A percentile compares a stretch with the other conserved stretches of the same genome.
Conservation (phyloP, 2,888 invertebrate genomes). For the Lasioglossum leucozonium region DNA sequence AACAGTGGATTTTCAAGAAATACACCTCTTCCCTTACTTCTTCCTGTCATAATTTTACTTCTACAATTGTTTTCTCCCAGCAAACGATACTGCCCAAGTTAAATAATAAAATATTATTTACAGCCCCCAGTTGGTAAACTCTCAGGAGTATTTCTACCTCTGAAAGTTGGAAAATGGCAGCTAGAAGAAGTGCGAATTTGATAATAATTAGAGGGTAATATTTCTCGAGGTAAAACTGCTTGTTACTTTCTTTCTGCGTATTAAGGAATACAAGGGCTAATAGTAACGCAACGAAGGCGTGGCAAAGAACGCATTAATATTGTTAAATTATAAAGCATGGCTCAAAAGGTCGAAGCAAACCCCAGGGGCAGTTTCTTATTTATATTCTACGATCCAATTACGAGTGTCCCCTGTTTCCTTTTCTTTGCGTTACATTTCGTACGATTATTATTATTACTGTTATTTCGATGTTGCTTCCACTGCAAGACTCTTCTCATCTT, state of each 20-base stretch:
- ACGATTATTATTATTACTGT: neutral
- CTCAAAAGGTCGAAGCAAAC: neutral
- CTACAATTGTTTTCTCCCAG: no score
- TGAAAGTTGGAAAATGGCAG: neutral
- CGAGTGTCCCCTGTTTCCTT: neutral
- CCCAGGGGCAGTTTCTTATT: neutral
- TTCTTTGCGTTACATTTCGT: neutral
- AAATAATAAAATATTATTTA: neutral
- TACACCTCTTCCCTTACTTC: neutral
- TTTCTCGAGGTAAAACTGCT: neutral
- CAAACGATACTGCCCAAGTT: neutral
- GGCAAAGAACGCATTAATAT: neutral
- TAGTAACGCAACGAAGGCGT: neutral
- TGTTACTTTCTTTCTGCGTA: neutral
- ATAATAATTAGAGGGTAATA: neutral
- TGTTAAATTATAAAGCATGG: neutral
- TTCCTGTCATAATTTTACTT: no score
- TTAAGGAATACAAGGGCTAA: neutral
- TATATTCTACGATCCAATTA: neutral
- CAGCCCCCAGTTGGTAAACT: neutral
- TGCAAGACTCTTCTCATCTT: neutral
- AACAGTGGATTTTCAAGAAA: neutral
- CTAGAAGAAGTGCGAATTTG: neutral
- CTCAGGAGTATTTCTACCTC: neutral
- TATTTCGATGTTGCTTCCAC: neutral